phyloP scores from a whole-genome alignment of 2,113 vertebrate genomes.

The Rhinolophus ferrumequinum region DNA sequence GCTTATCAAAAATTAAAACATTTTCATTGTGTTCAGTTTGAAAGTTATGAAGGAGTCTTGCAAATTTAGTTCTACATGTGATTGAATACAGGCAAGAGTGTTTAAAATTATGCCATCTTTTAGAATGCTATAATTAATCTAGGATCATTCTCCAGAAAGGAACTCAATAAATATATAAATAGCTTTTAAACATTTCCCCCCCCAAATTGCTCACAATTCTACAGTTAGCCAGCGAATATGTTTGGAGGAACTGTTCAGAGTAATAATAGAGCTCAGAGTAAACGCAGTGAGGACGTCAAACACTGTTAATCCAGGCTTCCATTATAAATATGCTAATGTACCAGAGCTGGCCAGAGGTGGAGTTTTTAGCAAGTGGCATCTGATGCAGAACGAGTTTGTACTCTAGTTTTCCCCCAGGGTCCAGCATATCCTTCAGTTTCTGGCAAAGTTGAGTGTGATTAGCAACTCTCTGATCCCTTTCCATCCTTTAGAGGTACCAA shows the following conservation, averaged over 20 bases:
- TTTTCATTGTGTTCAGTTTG: not conserved
- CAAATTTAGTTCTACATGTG: constrained; percentile 13
- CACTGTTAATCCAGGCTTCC: not conserved
- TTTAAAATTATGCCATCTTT: constrained; percentile 52
- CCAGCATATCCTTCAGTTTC: not conserved
- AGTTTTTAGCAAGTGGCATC: not conserved
- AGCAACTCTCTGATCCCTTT: constrained; percentile 16
- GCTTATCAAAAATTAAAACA: not conserved
- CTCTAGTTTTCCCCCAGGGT: not conserved
- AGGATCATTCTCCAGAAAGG: constrained; percentile 33
- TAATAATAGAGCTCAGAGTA: constrained; percentile 22
- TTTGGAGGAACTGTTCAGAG: constrained; percentile 17
- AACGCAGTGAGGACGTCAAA: not conserved
- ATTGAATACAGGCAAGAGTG: not conserved
- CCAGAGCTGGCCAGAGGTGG: not conserved
- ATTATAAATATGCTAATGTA: not conserved
- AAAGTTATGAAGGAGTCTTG: not conserved
- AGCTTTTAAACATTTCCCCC: not conserved
- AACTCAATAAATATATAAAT: constrained; percentile 67
- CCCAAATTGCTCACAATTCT: not conserved
- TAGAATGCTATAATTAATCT: constrained; percentile 47
- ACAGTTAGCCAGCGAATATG: not conserved
- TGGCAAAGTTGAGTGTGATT: not conserved
- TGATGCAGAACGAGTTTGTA: not conserved
- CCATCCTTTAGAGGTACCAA: not conserved